These are phyloP conservation scores for Drosophila leontia DNA, from an alignment of 1,140 invertebrate species.

Conservation along the genomic window DNA sequence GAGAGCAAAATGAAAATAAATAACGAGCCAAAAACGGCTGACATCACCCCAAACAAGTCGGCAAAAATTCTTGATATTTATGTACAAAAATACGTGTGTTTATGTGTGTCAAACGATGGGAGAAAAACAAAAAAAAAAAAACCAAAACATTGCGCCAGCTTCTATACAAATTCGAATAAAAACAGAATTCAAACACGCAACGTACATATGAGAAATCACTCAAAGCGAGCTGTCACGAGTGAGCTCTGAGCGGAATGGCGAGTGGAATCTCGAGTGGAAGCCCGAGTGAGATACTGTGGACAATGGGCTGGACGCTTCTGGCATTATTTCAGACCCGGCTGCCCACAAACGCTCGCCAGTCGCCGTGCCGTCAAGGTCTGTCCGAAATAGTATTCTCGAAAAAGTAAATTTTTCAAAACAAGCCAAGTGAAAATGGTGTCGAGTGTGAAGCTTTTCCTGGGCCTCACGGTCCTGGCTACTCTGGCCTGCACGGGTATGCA, in stretches of 20 bases:
- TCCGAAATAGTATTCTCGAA: conserved; percentile 2
- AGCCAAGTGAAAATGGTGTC: conserved; percentile 68
- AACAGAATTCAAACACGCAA: conserved; percentile 50
- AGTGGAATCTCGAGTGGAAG: conserved; percentile 23
- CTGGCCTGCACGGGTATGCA: conserved; percentile 67
- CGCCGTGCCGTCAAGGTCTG: conserved; percentile 48
- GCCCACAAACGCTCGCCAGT: conserved; percentile 33
- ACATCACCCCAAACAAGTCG: conserved; percentile 72
- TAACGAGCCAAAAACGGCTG: conserved; percentile 45
- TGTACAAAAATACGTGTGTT: conserved; percentile 35
- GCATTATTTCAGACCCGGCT: background rate
- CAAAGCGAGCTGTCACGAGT: conserved; percentile 7
- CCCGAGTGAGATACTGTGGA: background rate
- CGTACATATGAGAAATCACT: conserved; percentile 17
- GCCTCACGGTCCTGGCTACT: conserved; percentile 65
- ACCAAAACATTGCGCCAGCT: conserved; percentile 51
- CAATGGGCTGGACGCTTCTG: conserved; percentile 15
- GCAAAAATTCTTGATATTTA: conserved; percentile 43
- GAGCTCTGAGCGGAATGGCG: conserved; percentile 21
- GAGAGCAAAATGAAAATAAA: conserved; percentile 44
- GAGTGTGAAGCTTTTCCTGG: conserved; percentile 63
- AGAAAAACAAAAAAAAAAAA: conserved; percentile 7
- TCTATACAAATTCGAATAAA: conserved; percentile 50
- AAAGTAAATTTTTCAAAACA: background rate
- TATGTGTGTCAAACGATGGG: conserved; percentile 45